Evolutionary conservation across 1,140 invertebrate species (phyloP).

Genomic region (Heliothis subflexa): DNA sequence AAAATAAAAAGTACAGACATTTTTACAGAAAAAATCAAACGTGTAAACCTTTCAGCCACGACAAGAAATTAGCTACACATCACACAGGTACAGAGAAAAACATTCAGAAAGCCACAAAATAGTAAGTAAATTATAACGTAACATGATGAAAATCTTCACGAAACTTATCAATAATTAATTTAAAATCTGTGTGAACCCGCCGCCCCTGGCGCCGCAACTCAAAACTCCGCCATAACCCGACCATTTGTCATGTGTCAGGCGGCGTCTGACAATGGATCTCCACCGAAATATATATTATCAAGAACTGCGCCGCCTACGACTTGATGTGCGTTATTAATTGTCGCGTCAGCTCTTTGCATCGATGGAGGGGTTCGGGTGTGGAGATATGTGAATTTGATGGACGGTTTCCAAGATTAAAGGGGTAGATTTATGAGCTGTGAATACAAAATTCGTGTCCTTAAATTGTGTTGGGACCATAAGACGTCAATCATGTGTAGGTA

Average conservation of each 20-base stretch:
- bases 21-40: too few relatives aligned
- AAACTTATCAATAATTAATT: not conserved
- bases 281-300: constrained; percentile 34
- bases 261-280: constrained; percentile 49
- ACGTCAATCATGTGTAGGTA: not conserved
- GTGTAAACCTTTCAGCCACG: too few relatives aligned
- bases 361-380: not conserved
- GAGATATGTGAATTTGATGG: not conserved
- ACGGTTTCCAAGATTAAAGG: not conserved
- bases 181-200: not conserved
- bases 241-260: constrained; percentile 55
- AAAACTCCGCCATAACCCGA: constrained; percentile 41
- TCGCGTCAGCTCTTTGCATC: constrained; percentile 9
- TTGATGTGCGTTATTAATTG: constrained; percentile 45
- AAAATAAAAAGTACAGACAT: too few relatives aligned
- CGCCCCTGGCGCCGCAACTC: not conserved
- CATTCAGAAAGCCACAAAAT: not conserved
- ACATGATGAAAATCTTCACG: too few relatives aligned
- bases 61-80: not conserved
- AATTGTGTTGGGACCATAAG: not conserved
- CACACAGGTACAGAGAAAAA: too few relatives aligned
- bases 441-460: not conserved
- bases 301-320: constrained; percentile 23
- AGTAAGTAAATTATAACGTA: not conserved
- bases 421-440: not conserved